Evolutionary conservation across 2,797 vertebrate species (phyloP), one percentile per base, ranked within the genome.

Genomic region (Argentina silus): DNA sequence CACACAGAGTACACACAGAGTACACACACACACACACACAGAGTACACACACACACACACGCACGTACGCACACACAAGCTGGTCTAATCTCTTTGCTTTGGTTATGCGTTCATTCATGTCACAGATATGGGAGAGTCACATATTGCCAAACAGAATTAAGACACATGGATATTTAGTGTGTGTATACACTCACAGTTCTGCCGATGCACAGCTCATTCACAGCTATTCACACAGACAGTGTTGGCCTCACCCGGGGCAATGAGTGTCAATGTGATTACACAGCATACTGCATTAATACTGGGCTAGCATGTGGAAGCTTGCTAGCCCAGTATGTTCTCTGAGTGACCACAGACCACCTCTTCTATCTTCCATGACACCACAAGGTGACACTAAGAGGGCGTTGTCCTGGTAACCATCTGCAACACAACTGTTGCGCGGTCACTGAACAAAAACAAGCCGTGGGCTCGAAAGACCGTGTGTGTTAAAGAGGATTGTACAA

Each of bases 371-470:
- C 78, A 70, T 82, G 78, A 85, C 90, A 88, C 85, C 86, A 78
- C 89, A 90, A 91, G 88, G 89, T 91, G 90, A 91, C 89, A 89
- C 44, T 50, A 80, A 21, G 55, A 67, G 50, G 27, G 60, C 57
- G 89, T 91, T 83, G 89, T 80, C 91, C 55, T 78, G 87, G 90
- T 72, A 92, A 92, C 91, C 86, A 87, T 74, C 23, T 56, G 66
- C 86, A 73, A 85, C 83, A 88, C 83, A 90, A 91, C 88, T 85
- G 89, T 91, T 92, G 90, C 89, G 85, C 86, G 88, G 90, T 77
- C 87, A 86, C 82, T 55, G 12, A 74, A 78, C 57, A 61, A n/a
- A 48, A 44, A 55, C 36, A 9, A 57, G n/a, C 78, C 67, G 3
- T 76, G 79, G 78, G 51, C 51, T 44, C 10, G 44, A 23, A 11